Evolutionary conservation across 2,113 vertebrate genomes (phyloP).

Genomic region (Centropristis striata): DNA sequence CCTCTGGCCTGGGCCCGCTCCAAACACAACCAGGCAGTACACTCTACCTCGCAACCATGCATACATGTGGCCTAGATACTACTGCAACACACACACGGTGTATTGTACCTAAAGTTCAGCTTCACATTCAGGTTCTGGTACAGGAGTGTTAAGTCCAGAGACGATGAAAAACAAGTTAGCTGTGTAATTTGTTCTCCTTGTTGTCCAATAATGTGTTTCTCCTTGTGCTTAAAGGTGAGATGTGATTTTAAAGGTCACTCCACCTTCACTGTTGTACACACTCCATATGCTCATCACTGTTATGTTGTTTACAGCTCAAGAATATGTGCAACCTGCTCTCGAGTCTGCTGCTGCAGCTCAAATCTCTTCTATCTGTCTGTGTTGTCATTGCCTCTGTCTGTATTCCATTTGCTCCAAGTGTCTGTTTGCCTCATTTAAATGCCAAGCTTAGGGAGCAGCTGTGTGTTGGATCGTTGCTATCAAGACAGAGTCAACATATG

Average conservation of each 20-base stretch:
- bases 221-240: slow-evolving; percentile 6
- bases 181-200: not conserved
- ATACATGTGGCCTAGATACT: slow-evolving; percentile 76
- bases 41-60: slow-evolving; percentile 76
- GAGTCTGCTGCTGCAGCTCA: slow-evolving; percentile 48
- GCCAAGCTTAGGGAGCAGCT: slow-evolving; percentile 79
- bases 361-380: slow-evolving; percentile 63
- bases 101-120: slow-evolving; percentile 27
- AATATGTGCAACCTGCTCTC: slow-evolving; percentile 63
- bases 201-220: not conserved
- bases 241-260: not conserved
- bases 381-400: slow-evolving; percentile 67
- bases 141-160: not conserved
- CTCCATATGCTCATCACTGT: not conserved
- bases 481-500: slow-evolving; percentile 78
- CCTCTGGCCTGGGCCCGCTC: slow-evolving; percentile 81
- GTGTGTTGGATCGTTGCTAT: slow-evolving; percentile 77
- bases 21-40: slow-evolving; percentile 83
- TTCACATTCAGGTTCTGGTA: slow-evolving; percentile 1
- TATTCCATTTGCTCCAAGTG: slow-evolving; percentile 76
- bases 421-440: slow-evolving; percentile 78
- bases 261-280: not conserved
- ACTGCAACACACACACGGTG: slow-evolving; percentile 42
- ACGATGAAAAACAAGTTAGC: not conserved
- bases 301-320: slow-evolving; percentile 40